Conservation (phyloP, 2,888 invertebrate species). For the Bimastos eiseni region DNA sequence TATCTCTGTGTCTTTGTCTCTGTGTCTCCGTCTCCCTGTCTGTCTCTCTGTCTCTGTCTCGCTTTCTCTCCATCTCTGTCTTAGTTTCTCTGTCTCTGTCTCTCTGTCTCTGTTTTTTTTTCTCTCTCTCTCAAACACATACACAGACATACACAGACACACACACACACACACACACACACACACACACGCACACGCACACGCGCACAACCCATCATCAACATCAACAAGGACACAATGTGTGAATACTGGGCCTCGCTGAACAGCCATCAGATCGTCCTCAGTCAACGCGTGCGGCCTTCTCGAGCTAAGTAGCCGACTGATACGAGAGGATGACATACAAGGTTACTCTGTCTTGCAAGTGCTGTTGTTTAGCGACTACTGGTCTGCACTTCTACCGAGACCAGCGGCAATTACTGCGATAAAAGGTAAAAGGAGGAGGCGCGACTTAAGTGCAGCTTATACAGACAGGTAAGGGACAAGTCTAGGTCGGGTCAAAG, state of each 20-base stretch:
- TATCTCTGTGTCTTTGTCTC: too few relatives aligned
- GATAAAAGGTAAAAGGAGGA: neutral
- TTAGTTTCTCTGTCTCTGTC: too few relatives aligned
- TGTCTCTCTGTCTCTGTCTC: too few relatives aligned
- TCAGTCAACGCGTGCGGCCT: constrained; percentile 13
- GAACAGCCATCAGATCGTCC: too few relatives aligned
- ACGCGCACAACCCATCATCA: too few relatives aligned
- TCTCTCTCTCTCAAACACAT: too few relatives aligned
- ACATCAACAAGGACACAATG: neutral
- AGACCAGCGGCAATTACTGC: neutral
- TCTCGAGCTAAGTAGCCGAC: neutral
- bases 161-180: too few relatives aligned
- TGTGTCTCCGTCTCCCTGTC: too few relatives aligned
- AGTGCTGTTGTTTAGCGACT: neutral
- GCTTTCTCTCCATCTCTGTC: too few relatives aligned
- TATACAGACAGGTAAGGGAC: neutral
- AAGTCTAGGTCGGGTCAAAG: neutral
- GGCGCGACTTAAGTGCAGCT: neutral
- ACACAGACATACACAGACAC: too few relatives aligned
- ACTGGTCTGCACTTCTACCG: neutral
- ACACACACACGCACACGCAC: too few relatives aligned
- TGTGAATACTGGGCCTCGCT: neutral
- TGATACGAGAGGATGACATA: neutral
- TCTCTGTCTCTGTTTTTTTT: too few relatives aligned
- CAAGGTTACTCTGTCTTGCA: neutral